Percentiles rank a stretch among this genome's conserved stretches.
Conservation (phyloP, 1,140 invertebrate species). For the Hetaerina americana region DNA sequence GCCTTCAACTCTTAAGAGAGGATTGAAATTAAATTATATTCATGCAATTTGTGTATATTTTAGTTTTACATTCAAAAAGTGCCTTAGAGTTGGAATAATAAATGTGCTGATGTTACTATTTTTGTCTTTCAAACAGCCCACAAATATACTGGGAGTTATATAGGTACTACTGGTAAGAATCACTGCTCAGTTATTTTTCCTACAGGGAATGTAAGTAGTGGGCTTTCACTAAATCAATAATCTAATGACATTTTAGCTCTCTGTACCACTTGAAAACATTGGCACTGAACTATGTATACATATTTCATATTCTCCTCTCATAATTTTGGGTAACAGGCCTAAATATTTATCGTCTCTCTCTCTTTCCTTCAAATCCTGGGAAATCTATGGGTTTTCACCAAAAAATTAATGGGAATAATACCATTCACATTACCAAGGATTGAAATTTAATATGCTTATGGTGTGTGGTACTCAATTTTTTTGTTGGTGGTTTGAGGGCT, state of each 20-base stretch:
- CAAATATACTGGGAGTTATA: slow-evolving; percentile 17
- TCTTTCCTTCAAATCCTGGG: not conserved
- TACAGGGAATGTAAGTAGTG: slow-evolving; percentile 2
- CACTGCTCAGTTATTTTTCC: slow-evolving; percentile 1
- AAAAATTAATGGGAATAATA: not conserved
- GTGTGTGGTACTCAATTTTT: not conserved
- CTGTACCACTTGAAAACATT: not conserved
- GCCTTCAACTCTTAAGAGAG: not conserved
- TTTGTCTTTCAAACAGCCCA: slow-evolving; percentile 15
- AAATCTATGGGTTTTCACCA: not conserved
- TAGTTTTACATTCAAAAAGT: not conserved
- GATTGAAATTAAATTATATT: too few species aligned
- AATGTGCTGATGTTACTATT: slow-evolving; percentile 3
- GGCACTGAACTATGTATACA: not conserved
- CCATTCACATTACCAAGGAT: too few species aligned
- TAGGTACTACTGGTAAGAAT: slow-evolving; percentile 18
- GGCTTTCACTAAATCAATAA: not conserved
- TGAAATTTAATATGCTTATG: not conserved
- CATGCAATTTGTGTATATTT: too few species aligned
- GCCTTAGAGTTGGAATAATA: not conserved
- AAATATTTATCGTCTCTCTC: not conserved
- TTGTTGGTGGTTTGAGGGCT: not conserved
- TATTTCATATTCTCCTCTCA: not conserved
- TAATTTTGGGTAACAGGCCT: not conserved
- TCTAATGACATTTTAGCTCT: not conserved